A percentile compares a stretch with the other conserved stretches of the same genome.
Evolutionary conservation across 2,113 vertebrate genomes (phyloP).

Genomic region (Dascyllus trimaculatus): DNA sequence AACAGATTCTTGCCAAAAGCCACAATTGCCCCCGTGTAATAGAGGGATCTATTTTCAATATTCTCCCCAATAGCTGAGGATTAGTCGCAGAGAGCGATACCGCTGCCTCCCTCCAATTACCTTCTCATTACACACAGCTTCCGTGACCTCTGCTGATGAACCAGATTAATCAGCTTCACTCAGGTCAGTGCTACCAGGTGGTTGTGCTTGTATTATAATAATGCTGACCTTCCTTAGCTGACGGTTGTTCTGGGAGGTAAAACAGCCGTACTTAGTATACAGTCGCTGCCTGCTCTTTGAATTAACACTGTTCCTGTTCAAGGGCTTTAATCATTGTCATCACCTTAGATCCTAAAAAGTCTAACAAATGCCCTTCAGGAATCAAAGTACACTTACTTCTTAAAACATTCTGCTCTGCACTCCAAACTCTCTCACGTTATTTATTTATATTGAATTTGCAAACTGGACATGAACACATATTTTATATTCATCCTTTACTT

Average conservation of each 20-base stretch:
- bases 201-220: constrained; percentile 35
- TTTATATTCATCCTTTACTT: neutral
- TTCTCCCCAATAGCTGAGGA: constrained; percentile 69
- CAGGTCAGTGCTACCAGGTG: constrained; percentile 51
- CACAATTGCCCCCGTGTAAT: constrained; percentile 58
- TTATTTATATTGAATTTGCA: constrained; percentile 12
- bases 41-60: constrained; percentile 74
- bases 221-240: constrained; percentile 42
- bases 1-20: constrained; percentile 67
- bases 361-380: constrained; percentile 50
- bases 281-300: constrained; percentile 28
- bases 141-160: constrained; percentile 70
- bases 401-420: constrained; percentile 25
- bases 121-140: constrained; percentile 57
- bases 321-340: constrained; percentile 49
- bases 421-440: constrained; percentile 28
- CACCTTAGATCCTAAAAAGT: constrained; percentile 33
- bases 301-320: constrained; percentile 29
- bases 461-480: neutral
- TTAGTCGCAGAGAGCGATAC: constrained; percentile 66
- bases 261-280: constrained; percentile 10
- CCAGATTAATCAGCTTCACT: constrained; percentile 67
- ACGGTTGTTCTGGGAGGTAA: constrained; percentile 18
- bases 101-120: constrained; percentile 58
- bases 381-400: constrained; percentile 39